Base-by-base conservation (phyloP, 2,797 vertebrate species). In the Coilia nasus region DNA sequence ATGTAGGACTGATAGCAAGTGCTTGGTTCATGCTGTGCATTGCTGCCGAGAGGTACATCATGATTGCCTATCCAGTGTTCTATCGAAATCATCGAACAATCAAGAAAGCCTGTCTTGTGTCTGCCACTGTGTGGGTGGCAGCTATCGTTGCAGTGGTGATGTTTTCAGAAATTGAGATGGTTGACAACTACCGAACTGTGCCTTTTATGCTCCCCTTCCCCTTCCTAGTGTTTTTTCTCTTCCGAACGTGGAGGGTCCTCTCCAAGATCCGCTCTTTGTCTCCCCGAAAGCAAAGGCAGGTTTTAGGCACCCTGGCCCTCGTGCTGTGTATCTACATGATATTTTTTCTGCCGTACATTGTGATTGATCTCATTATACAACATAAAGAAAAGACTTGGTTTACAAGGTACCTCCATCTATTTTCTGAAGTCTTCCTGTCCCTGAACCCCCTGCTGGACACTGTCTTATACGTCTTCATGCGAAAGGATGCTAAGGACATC, bases 61-160 rank as follows among this genome's bases (percentile, higher is more conserved):
- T 90, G 85, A 86, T 90, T 14, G 86, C 71, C 25, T 87, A 83
- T 50, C 89, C 88, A 17, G 84, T 89, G 80, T 91, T 89, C 88
- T 90, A 89, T 78, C 78, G 85, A 25, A 64, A 81, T 80, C 83
- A 19, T 75, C 35, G 62, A 62, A 86, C 87, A 0, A 25, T 83
- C 28, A 87, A 83, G 25, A 82, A 28, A 3, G 86, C 87, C 9
- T 0, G 78, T 23, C 80, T 84, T 5, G 35, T 86, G n/a, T 89
- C 87, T 6, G 17, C 84, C 0, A 5, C 47, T 0, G 44, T 88
- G 59, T 89, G 89, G 86, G 12, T 83, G 17, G 12, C 47, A 0
- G 12, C n/a, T 4, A 2, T 81, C 23, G 15, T 41, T 23, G 12
- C 31, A 15, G 9, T 87, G n/a, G 50, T 54, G 1, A 15, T 64